Evolutionary conservation across 1,140 invertebrate species (phyloP).

Genomic region (Proctacanthus coquilletti): DNA sequence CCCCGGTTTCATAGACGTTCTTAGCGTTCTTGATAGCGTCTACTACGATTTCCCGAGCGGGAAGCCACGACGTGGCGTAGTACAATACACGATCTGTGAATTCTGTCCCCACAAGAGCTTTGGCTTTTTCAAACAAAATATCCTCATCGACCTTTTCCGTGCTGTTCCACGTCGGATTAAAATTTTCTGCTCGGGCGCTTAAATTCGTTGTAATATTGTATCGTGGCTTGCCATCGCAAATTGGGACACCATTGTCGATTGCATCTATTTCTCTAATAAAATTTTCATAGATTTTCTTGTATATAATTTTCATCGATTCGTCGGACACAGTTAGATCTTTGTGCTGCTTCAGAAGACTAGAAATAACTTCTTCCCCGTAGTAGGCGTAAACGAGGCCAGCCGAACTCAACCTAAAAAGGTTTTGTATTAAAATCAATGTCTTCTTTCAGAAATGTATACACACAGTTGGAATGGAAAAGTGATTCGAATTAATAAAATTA

Average conservation of each 20-base stretch:
- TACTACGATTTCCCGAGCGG: constrained; percentile 59
- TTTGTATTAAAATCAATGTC: too few relatives aligned
- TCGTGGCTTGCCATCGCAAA: constrained; percentile 55
- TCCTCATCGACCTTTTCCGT: constrained; percentile 35
- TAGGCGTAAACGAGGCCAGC: constrained; percentile 88
- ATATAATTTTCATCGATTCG: constrained; percentile 46
- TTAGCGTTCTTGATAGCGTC: constrained; percentile 52
- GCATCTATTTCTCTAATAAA: constrained; percentile 92
- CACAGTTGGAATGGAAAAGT: too few relatives aligned
- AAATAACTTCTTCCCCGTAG: constrained; percentile 73
- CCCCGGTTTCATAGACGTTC: constrained; percentile 45
- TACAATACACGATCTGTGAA: constrained; percentile 60
- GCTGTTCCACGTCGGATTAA: constrained; percentile 85
- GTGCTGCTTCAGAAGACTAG: constrained; percentile 32
- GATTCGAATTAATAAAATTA: too few relatives aligned
- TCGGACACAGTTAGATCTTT: constrained; percentile 26
- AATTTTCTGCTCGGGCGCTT: constrained; percentile 50
- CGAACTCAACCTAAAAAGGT: constrained; percentile 76
- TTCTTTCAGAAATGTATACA: too few relatives aligned
- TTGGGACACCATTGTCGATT: constrained; percentile 87
- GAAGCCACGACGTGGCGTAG: constrained; percentile 62
- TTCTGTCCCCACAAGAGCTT: constrained; percentile 63
- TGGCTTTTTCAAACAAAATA: constrained; percentile 53
- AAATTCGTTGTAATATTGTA: constrained; percentile 71
- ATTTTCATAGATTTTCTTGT: constrained; percentile 69